Percentiles rank a stretch among this genome's conserved stretches.
Conservation (phyloP, 64 coral and sea anemone species). For the Trachythela sp. region DNA sequence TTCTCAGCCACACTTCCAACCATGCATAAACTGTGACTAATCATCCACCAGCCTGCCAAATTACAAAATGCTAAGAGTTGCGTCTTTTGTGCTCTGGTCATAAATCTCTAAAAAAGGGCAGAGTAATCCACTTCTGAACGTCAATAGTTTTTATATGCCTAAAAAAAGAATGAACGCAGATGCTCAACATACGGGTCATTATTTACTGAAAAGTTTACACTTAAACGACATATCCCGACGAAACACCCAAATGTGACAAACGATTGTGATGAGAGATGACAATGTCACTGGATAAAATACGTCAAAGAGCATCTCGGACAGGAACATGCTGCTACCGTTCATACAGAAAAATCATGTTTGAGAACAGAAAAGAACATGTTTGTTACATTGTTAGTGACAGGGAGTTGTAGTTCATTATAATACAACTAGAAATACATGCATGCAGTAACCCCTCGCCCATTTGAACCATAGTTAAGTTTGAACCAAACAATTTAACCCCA, state of each 20-base stretch:
- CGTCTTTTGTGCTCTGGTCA: no score
- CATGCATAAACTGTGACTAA: no score
- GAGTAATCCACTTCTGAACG: no score
- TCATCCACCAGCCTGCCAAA: no score
- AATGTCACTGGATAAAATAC: constrained; percentile 44
- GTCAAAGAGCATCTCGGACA: constrained; percentile 26
- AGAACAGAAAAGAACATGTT: background rate
- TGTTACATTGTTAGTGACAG: background rate
- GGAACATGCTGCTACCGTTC: background rate
- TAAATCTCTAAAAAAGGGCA: no score
- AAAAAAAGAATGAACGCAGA: background rate
- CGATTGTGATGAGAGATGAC: background rate
- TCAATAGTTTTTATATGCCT: no score
- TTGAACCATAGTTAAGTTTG: no score
- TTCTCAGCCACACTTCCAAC: no score
- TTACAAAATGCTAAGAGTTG: no score
- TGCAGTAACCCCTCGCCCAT: no score
- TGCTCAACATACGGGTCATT: background rate
- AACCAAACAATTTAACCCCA: no score
- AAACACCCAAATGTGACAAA: background rate
- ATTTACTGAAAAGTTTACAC: background rate
- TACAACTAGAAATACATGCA: no score
- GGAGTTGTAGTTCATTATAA: background rate
- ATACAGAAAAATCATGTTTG: background rate
- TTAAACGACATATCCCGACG: background rate